A percentile compares a stretch with the other conserved stretches of the same genome.
phyloP scores from a whole-genome alignment of 2,888 invertebrate species.

The Perdita meconis region DNA sequence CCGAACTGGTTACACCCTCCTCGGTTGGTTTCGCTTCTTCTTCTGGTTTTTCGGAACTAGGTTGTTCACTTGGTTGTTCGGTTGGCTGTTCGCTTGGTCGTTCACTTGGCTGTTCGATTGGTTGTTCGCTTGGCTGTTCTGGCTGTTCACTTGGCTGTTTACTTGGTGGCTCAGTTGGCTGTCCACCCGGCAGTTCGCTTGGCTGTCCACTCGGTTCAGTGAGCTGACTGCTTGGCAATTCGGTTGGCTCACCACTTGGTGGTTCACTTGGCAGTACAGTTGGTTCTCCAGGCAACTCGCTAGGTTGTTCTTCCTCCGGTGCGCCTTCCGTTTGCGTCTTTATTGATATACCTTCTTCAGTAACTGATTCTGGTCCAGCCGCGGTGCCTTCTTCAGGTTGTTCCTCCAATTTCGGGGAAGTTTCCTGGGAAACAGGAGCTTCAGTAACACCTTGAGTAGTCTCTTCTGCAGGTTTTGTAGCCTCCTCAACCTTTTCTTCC shows the following conservation, averaged over 20 bases:
- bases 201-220: conserved; percentile 24
- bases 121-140: conserved; percentile 14
- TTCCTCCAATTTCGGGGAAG: conserved; percentile 31
- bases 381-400: conserved; percentile 42
- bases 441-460: conserved; percentile 37
- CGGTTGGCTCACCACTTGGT: conserved; percentile 13
- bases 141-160: conserved; percentile 22
- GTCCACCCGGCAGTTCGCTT: conserved; percentile 16
- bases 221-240: conserved; percentile 11
- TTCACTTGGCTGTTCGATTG: conserved; percentile 21
- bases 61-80: conserved; percentile 40
- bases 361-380: neutral
- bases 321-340: conserved; percentile 10
- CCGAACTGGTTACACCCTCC: conserved; percentile 46
- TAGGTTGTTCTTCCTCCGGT: conserved; percentile 13
- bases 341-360: conserved; percentile 4
- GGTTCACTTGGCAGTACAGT: conserved; percentile 32
- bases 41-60: conserved; percentile 53
- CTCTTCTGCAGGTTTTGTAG: conserved; percentile 44
- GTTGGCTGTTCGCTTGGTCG: neutral
- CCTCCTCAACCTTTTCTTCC: conserved; percentile 21
- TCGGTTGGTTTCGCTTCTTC: conserved; percentile 53
- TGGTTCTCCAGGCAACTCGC: conserved; percentile 26
- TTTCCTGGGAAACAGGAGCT: conserved; percentile 37
- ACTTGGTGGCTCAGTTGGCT: conserved; percentile 26